phyloP scores from a whole-genome alignment of 2,888 invertebrate species.

The Synanthedon vespiformis region DNA sequence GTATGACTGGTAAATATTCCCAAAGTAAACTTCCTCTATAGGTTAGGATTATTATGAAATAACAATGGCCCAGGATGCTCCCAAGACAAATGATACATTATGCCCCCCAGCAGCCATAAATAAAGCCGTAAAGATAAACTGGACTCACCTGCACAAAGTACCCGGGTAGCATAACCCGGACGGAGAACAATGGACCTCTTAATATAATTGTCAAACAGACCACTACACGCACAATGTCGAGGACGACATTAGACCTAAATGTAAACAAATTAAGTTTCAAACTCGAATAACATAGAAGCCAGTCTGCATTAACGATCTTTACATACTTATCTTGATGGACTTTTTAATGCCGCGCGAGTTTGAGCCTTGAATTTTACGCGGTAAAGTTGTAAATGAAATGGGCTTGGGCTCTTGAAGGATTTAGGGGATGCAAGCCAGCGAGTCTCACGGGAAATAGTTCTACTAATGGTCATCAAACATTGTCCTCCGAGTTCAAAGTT shows the following conservation, averaged over 20 bases:
- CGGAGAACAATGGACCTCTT: not conserved
- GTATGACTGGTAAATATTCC: too few relatives aligned
- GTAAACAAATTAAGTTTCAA: not conserved
- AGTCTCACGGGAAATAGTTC: not conserved
- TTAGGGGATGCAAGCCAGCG: not conserved
- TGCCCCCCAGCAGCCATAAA: not conserved
- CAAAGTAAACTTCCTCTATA: too few relatives aligned
- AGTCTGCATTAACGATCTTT: not conserved
- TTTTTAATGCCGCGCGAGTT: not conserved
- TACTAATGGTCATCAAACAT: not conserved
- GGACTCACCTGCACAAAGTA: not conserved
- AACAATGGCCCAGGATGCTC: not conserved
- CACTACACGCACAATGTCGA: not conserved
- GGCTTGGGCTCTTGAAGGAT: not conserved
- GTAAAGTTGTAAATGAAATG: not conserved
- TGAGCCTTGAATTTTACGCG: not conserved
- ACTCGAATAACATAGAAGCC: not conserved
- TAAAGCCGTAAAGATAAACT: conserved; percentile 1
- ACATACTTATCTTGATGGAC: not conserved
- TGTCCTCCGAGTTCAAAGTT: not conserved
- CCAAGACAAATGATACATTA: not conserved
- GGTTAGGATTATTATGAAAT: too few relatives aligned
- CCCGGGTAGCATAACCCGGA: not conserved
- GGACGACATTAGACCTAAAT: not conserved
- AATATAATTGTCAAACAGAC: conserved; percentile 2